Evolutionary conservation across 2,113 vertebrate genomes (phyloP), one percentile per base, ranked within the genome.

Genomic region (Nothoprocta pentlandii): DNA sequence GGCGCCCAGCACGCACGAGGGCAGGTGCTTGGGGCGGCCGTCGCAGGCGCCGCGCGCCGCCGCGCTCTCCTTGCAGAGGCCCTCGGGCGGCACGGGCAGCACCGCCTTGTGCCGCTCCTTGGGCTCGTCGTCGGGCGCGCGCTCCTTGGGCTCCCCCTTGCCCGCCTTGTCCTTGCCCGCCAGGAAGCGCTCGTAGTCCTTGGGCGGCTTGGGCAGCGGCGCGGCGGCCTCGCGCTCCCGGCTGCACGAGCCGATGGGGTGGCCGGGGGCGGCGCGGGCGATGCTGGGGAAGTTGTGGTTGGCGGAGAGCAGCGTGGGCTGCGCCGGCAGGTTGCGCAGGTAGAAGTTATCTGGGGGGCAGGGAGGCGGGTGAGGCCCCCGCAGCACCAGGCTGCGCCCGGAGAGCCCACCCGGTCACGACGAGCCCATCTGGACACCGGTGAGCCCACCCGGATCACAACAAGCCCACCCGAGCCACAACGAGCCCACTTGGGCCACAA

Each of bases 301-400:
- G 94, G 99, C 63, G 30, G 99, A 98, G 51, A 99, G 98, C 87
- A 99, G 98, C 10, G 99, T 95, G 32, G 99, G 98, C 94, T 99
- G 99, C 9, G 99, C 98, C 1, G 99, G 99, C 94, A 99, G 98
- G 97, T 99, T 98, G 95, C 99, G 98, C 94, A 99, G 98, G 97
- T 99, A 99, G 98, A 99, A 99, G 97, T 99, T 99, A 97, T 99
- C 99, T 99, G 97, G 63, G 93, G 53, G 46, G 81, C 86, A 53
- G 47, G n/a, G 0, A 3, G 16, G 66, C 0, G n/a, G n/a, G 53
- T 97, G 87, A 96, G 87, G 28, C 77, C 34, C 14, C 44, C 46
- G 46, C 46, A 17, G 46, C 46, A 47, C 46, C 46, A 7, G 16
- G 46, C 46, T 47, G 46, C 46, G 16, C 46, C 46, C 46, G 46